phyloP scores from a whole-genome alignment of 2,797 vertebrate genomes.

The Tadarida brasiliensis region DNA sequence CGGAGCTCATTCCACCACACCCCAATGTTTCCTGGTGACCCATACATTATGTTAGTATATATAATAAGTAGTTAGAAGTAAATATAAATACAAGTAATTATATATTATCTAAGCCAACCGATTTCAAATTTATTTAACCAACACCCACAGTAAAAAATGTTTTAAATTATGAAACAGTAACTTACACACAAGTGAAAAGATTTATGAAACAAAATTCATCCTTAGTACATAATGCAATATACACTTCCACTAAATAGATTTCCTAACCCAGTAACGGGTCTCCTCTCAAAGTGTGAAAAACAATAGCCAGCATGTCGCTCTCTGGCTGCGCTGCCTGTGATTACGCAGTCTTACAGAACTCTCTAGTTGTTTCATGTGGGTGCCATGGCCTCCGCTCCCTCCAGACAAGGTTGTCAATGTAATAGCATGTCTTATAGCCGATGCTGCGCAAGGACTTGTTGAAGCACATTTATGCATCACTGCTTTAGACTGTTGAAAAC shows the following conservation, averaged over 20 bases:
- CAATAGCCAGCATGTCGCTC: background rate
- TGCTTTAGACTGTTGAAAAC: background rate
- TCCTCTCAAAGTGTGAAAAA: background rate
- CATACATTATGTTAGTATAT: background rate
- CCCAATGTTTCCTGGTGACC: background rate
- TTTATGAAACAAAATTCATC: background rate
- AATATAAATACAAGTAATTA: conserved; percentile 39
- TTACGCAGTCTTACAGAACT: background rate
- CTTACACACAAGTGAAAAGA: background rate
- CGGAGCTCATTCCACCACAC: background rate
- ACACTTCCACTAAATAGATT: background rate
- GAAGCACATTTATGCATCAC: background rate
- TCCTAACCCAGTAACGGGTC: background rate
- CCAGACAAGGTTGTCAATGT: background rate
- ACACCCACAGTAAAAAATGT: background rate
- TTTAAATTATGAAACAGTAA: background rate
- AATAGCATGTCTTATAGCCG: background rate
- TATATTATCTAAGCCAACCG: background rate
- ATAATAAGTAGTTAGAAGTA: background rate
- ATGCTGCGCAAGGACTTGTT: background rate
- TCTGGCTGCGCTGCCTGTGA: background rate
- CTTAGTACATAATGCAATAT: background rate
- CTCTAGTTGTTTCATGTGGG: background rate
- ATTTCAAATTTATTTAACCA: conserved; percentile 15
- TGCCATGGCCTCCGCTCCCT: no score